These are phyloP conservation scores for Halocynthia roretzi DNA, from an alignment of 23 tunicate genomes.

Conservation along the genomic window DNA sequence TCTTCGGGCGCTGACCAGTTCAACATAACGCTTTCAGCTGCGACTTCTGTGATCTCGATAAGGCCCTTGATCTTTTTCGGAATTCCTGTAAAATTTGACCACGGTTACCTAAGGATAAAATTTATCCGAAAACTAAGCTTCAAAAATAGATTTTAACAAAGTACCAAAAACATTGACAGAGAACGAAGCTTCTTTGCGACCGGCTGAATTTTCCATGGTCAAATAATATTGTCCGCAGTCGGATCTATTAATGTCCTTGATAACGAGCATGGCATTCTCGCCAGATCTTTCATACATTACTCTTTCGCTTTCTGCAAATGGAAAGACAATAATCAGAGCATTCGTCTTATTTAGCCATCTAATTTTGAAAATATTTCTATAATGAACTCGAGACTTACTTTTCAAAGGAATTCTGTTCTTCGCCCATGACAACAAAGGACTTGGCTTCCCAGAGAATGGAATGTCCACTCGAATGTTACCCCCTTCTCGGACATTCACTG, in stretches of 20 bases:
- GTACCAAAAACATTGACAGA: constrained; percentile 43
- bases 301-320: constrained; percentile 2
- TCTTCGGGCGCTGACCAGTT: constrained; percentile 49
- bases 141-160: too few relatives aligned
- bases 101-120: background rate
- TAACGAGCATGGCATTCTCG: constrained; percentile 14
- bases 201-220: constrained; percentile 36
- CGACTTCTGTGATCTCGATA: constrained; percentile 45
- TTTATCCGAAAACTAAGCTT: too few relatives aligned
- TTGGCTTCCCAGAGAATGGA: constrained; percentile 51
- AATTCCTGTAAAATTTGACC: constrained; percentile 16
- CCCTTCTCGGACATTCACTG: constrained; percentile 26
- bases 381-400: background rate
- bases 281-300: constrained; percentile 9
- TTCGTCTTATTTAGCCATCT: background rate
- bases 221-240: constrained; percentile 45
- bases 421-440: constrained; percentile 28
- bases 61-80: constrained; percentile 81
- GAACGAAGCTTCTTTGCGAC: constrained; percentile 33
- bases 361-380: background rate
- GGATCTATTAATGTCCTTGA: constrained; percentile 12
- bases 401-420: constrained; percentile 42
- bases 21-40: constrained; percentile 12
- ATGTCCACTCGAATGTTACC: constrained; percentile 10
- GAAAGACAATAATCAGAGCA: background rate